A percentile compares a stretch with the other conserved stretches of the same genome.
Evolutionary conservation across 2,113 vertebrate genomes (phyloP).

Genomic region (Tretioscincus oriximinensis): DNA sequence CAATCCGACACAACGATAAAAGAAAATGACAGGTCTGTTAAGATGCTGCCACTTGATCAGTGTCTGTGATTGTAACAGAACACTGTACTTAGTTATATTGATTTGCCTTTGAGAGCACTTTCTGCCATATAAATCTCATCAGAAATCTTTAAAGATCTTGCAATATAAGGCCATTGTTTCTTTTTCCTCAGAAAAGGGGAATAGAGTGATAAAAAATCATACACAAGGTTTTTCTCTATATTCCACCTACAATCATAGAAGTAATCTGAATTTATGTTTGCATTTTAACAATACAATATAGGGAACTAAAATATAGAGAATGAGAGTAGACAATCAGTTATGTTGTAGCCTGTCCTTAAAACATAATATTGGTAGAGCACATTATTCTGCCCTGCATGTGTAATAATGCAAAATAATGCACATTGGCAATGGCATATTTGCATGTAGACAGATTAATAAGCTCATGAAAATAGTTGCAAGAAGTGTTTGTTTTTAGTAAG

Average conservation of each 20-base stretch:
- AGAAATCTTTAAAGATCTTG: conserved; percentile 70
- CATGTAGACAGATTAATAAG: too few species aligned
- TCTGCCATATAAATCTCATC: conserved; percentile 72
- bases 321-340: too few species aligned
- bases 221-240: conserved; percentile 61
- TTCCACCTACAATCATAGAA: conserved; percentile 45
- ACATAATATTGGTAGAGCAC: too few species aligned
- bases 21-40: conserved; percentile 67
- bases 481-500: too few species aligned
- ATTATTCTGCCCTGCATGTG: too few species aligned
- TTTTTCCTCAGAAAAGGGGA: conserved; percentile 50
- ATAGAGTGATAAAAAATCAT: background rate
- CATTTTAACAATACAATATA: conserved; percentile 49
- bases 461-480: too few species aligned
- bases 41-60: conserved; percentile 58
- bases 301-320: too few species aligned
- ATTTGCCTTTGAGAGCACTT: conserved; percentile 74
- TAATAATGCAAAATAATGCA: too few species aligned
- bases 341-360: too few species aligned
- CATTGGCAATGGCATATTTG: too few species aligned
- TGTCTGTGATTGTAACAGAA: conserved; percentile 61
- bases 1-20: conserved; percentile 44
- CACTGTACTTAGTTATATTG: conserved; percentile 68
- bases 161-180: conserved; percentile 66
- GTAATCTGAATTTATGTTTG: conserved; percentile 49